These are phyloP conservation scores for Choreutis nemorana DNA, from an alignment of 2,888 invertebrate genomes.

Conservation along the genomic window DNA sequence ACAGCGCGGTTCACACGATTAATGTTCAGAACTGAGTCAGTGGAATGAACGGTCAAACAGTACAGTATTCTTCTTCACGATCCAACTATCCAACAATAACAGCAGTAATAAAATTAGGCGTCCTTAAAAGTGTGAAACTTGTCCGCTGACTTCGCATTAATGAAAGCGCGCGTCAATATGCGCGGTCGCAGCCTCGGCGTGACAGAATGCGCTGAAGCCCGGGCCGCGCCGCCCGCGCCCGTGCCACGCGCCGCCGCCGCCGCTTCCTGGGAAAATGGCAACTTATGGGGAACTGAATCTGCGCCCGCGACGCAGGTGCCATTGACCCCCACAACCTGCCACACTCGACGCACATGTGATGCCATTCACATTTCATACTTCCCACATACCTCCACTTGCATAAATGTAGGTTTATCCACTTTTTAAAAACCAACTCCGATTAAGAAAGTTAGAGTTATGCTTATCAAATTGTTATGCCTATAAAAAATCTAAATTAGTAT, in stretches of 20 bases:
- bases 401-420: conserved; percentile 28
- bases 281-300: conserved; percentile 62
- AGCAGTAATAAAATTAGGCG: conserved; percentile 30
- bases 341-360: conserved; percentile 41
- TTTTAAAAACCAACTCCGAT: too few relatives aligned
- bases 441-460: too few relatives aligned
- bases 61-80: conserved; percentile 20
- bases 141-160: conserved; percentile 47
- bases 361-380: conserved; percentile 49
- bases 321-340: conserved; percentile 48
- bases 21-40: conserved; percentile 15
- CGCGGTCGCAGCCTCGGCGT: conserved; percentile 49
- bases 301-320: conserved; percentile 52
- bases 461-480: too few relatives aligned
- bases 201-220: conserved; percentile 48
- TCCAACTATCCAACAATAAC: conserved; percentile 26
- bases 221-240: conserved; percentile 17
- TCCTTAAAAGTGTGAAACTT: conserved; percentile 31
- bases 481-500: too few relatives aligned
- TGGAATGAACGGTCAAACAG: conserved; percentile 17
- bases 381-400: conserved; percentile 32
- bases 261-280: conserved; percentile 63
- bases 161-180: conserved; percentile 52
- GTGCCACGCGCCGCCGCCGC: conserved; percentile 19
- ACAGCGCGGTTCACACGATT: conserved; percentile 1